A percentile compares a stretch with the other conserved stretches of the same genome.
phyloP scores from a whole-genome alignment of 2,888 invertebrate species.

The Phalera bucephala region DNA sequence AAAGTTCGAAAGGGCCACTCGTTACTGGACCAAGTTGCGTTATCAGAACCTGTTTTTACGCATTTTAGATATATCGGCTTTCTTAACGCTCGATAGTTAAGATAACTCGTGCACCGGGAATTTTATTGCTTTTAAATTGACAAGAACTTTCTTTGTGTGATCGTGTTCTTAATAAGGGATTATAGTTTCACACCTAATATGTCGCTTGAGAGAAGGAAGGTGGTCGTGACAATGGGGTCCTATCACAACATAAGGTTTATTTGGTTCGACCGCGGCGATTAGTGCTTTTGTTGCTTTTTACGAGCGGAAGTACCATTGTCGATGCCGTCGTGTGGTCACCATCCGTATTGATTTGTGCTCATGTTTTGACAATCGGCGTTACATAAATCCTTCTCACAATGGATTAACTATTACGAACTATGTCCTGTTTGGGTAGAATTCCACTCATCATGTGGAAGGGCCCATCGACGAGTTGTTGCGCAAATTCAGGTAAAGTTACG shows the following conservation, averaged over 20 bases:
- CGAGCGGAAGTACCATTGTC: constrained; percentile 64
- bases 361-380: constrained; percentile 65
- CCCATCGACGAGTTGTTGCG: constrained; percentile 25
- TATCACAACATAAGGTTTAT: constrained; percentile 50
- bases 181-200: constrained; percentile 59
- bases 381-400: constrained; percentile 45
- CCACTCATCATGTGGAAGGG: constrained; percentile 21
- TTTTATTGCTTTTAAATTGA: constrained; percentile 61
- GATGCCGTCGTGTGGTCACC: constrained; percentile 55
- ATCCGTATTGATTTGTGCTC: constrained; percentile 59
- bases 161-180: constrained; percentile 43
- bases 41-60: constrained; percentile 65
- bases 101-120: constrained; percentile 45
- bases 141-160: constrained; percentile 44
- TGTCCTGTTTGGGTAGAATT: constrained; percentile 36
- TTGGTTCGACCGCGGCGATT: constrained; percentile 39
- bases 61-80: constrained; percentile 68
- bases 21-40: constrained; percentile 45
- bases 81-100: constrained; percentile 53
- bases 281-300: constrained; percentile 54
- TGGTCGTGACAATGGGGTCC: constrained; percentile 40
- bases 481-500: constrained; percentile 45
- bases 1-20: constrained; percentile 70
- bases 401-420: constrained; percentile 36
- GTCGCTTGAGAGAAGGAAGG: constrained; percentile 30